Evolutionary conservation across 2,797 vertebrate genomes (phyloP).

Genomic region (Sternotherus odoratus): DNA sequence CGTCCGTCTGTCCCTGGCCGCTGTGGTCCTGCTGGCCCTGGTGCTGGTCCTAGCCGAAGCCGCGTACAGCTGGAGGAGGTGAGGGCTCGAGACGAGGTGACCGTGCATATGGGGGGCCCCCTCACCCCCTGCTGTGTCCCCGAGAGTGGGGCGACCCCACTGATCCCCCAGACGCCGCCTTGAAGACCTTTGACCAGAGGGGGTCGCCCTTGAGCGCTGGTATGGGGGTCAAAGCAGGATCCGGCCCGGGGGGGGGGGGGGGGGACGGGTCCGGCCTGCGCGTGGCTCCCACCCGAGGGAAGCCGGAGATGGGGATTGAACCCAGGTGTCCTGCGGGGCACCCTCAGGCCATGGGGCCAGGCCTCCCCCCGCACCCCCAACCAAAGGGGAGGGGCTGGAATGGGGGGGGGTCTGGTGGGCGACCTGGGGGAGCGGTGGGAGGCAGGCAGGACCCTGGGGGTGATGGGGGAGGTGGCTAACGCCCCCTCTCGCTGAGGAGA

Average conservation of each 20-base stretch:
- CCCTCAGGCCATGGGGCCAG: background rate
- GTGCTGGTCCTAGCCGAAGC: background rate
- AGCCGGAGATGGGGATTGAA: too few relatives aligned
- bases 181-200: background rate
- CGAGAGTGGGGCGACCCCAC: accelerated
- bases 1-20: background rate
- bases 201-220: background rate
- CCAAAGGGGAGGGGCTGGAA: background rate
- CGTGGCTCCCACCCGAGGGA: too few relatives aligned
- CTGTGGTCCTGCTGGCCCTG: background rate
- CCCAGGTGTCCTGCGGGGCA: too few relatives aligned
- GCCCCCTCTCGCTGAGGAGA: background rate
- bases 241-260: too few relatives aligned
- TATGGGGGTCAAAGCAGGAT: background rate
- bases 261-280: too few relatives aligned
- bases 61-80: background rate
- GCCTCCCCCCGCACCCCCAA: too few relatives aligned
- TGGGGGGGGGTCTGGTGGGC: background rate
- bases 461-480: background rate
- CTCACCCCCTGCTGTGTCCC: background rate
- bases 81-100: background rate
- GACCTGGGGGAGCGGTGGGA: background rate
- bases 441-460: background rate
- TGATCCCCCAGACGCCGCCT: background rate
- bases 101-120: background rate